Conservation (phyloP, 2,888 invertebrate species). For the Athalia circularis region DNA sequence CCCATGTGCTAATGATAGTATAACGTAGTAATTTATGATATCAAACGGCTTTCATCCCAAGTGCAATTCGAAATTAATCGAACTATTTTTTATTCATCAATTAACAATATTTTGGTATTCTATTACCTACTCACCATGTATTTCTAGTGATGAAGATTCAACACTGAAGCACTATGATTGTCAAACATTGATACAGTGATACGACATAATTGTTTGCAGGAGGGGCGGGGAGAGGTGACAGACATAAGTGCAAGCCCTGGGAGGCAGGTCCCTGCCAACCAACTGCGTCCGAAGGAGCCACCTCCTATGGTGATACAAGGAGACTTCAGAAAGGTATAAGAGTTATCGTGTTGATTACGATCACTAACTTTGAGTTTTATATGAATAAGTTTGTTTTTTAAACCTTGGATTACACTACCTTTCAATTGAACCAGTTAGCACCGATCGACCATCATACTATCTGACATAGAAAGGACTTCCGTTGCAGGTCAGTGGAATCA, state of each 20-base stretch:
- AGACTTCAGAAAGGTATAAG: slow-evolving; percentile 90
- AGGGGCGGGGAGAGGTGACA: slow-evolving; percentile 93
- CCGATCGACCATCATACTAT: slow-evolving; percentile 39
- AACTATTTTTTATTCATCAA: too few relatives aligned
- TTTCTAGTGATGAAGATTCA: neutral
- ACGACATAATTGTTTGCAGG: slow-evolving; percentile 75
- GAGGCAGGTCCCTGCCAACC: slow-evolving; percentile 81
- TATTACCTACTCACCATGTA: too few relatives aligned
- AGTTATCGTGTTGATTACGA: neutral
- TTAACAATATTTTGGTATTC: too few relatives aligned
- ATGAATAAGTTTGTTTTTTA: neutral
- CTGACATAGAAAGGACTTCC: slow-evolving; percentile 61
- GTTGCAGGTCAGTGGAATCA: slow-evolving; percentile 93
- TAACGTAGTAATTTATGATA: too few relatives aligned
- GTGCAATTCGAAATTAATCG: too few relatives aligned
- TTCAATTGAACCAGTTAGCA: slow-evolving; percentile 5
- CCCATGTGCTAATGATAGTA: too few relatives aligned
- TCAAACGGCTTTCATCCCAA: too few relatives aligned
- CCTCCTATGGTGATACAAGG: slow-evolving; percentile 91
- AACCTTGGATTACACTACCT: neutral
- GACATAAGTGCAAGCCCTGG: slow-evolving; percentile 93
- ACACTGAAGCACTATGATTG: neutral
- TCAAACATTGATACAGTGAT: neutral
- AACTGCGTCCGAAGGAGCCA: slow-evolving; percentile 79
- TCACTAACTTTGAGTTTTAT: neutral